Evolutionary conservation across 2,797 vertebrate genomes (phyloP).

Genomic region (Amblyraja radiata): DNA sequence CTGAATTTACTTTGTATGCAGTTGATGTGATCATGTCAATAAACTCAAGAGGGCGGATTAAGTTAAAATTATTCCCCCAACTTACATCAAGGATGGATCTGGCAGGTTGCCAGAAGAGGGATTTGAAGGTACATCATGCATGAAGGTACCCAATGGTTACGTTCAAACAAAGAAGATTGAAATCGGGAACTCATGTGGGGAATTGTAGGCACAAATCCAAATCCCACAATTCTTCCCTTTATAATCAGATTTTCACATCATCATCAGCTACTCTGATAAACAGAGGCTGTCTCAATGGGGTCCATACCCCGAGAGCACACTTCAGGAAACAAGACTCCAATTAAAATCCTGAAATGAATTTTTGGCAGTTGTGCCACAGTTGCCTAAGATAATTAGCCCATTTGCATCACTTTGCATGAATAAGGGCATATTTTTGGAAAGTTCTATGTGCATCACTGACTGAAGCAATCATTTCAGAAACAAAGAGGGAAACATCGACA

Average conservation of each 20-base stretch:
- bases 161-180: conserved; percentile 10
- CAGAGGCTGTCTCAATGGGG: conserved; percentile 23
- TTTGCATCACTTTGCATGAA: conserved; percentile 19
- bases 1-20: neutral
- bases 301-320: conserved; percentile 29
- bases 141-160: neutral
- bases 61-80: conserved; percentile 17
- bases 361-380: conserved; percentile 36
- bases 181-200: conserved; percentile 24
- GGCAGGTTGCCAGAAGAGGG: conserved; percentile 8
- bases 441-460: neutral
- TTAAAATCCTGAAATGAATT: conserved; percentile 38
- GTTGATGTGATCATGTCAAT: neutral
- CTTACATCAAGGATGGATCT: neutral
- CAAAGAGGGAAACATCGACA: neutral
- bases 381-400: conserved; percentile 35
- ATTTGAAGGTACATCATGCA: neutral
- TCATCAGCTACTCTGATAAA: conserved; percentile 13
- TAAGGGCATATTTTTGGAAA: conserved; percentile 21
- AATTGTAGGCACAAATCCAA: conserved; percentile 16
- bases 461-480: neutral
- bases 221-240: conserved; percentile 24
- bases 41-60: neutral
- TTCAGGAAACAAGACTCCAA: conserved; percentile 33
- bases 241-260: conserved; percentile 8